Base-by-base conservation (phyloP, 2,113 vertebrate genomes). In the Dasyornis broadbenti region DNA sequence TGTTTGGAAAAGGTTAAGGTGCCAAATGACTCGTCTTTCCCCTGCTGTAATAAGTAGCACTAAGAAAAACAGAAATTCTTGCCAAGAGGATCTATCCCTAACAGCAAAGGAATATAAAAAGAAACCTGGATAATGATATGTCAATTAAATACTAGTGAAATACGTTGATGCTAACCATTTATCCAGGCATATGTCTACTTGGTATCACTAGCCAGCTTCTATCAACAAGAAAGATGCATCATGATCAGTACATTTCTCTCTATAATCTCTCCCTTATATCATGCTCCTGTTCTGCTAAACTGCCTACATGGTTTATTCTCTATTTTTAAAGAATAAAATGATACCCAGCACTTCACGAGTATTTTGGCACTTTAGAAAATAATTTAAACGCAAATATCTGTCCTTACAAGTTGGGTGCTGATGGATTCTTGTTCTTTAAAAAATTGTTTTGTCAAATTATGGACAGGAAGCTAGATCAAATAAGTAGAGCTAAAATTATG, bases 1-100 rank as follows among this genome's bases (percentile, higher is more conserved):
- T 22, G 18, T 70, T 92, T 81, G 93, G 92, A 92, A 96, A 96
- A 94, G 79, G n/a, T 57, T 90, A 83, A 85, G 33, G 33, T 81
- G 44, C 76, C 76, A 96, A 90, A 89, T 86, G 64, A 93, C 68
- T 94, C 1, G 26, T 73, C 71, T 92, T 94, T 97, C 75, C 57
- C 44, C 76, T 66, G 12, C 23, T 56, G 39, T 66, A 75, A 75
- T 70, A 81, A 60, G 52, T 35, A 88, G 2, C 56, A 63, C 49
- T 73, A 71, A 94, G 68, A 85, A 80, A 87, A 88, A 56, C 1
- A 70, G 10, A 88, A 63, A n/a, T 70, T 56, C n/a, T 73, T 90
- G 94, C 86, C 87, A 73, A 88, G 33, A 90, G 19, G 28, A 81
- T 30, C n/a, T 75, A 59, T 59, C 54, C 27, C 26, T 78, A 73